Base-by-base conservation (phyloP, 2,113 vertebrate species). In the Heterocephalus glaber region DNA sequence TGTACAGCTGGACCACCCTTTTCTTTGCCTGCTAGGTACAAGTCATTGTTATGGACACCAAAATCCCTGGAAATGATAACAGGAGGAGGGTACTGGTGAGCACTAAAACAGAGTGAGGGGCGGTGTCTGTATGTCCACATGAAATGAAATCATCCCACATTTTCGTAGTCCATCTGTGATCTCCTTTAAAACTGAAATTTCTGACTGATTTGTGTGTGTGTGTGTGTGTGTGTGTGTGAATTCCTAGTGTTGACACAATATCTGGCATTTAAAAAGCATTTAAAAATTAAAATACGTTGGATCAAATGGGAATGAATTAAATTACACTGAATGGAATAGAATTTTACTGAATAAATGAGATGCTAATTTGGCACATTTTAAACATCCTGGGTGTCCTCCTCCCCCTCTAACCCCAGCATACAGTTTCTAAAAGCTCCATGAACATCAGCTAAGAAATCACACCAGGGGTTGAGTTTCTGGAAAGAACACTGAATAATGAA, bases 201-300 rank as follows among this genome's bases (percentile, higher is more conserved):
- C n/a, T 86, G 74, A 52, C 52, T 80, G 38, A 56, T 52, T 20
- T n/a, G 26, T 68, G 49, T 79, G 82, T 49, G 22, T 72, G 66
- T 83, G 22, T 72, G 66, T 83, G 82, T 85, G 81, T 86, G 44
- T 68, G 20, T 35, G 3, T 66, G 49, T 68, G 72, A 49, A 65
- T 74, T 76, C 41, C 14, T 87, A 79, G 54, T 65, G 74, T 90
- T 74, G 58, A 70, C 38, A 86, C 74, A 87, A 54, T 90, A 70
- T 44, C 56, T 94, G 68, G 33, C 76, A 58, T 87, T 44, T 58
- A 60, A 47, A 94, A 97, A 86, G 80, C 49, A 49, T 56, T 88
- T 95, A 26, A 65, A 93, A 97, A 94, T 90, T 44, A 86, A 94
- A 79, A 82, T 72, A 35, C 92, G 54, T 80, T 54, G 65, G 93